Evolutionary conservation across 2,113 vertebrate genomes (phyloP).

Genomic region (Phycodurus eques): DNA sequence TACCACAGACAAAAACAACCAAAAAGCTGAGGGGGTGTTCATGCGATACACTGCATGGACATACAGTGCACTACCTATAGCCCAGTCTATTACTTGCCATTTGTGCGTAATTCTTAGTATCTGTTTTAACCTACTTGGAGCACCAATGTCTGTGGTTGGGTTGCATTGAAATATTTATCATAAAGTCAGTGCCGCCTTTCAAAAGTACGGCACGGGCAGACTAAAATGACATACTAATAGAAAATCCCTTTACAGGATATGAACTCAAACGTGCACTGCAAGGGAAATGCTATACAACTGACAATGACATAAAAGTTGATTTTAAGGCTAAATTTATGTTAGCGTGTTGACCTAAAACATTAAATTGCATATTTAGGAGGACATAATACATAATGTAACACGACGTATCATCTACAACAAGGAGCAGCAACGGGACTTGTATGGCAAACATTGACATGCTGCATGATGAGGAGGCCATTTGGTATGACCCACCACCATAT

Average conservation of each 20-base stretch:
- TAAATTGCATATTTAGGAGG: background rate
- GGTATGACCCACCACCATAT: constrained; percentile 35
- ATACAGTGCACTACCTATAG: constrained; percentile 14
- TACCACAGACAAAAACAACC: constrained; percentile 21
- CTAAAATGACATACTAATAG: background rate
- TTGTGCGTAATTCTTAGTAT: constrained; percentile 18
- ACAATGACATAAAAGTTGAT: background rate
- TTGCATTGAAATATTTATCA: constrained; percentile 11
- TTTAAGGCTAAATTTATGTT: background rate
- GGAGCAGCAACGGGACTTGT: constrained; percentile 29
- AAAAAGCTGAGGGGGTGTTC: constrained; percentile 20
- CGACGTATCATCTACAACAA: constrained; percentile 21
- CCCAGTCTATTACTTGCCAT: background rate
- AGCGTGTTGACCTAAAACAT: background rate
- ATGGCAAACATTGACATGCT: constrained; percentile 43
- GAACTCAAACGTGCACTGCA: background rate
- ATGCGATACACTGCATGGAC: constrained; percentile 7
- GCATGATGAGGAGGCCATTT: constrained; percentile 49
- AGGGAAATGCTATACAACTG: background rate
- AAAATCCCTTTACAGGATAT: background rate
- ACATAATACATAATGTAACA: background rate
- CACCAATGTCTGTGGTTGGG: constrained; percentile 23
- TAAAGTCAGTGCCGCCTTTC: background rate
- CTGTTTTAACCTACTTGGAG: constrained; percentile 23
- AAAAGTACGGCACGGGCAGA: background rate